Base-by-base conservation (phyloP, 2,113 vertebrate species). In the Antigone vipio region DNA sequence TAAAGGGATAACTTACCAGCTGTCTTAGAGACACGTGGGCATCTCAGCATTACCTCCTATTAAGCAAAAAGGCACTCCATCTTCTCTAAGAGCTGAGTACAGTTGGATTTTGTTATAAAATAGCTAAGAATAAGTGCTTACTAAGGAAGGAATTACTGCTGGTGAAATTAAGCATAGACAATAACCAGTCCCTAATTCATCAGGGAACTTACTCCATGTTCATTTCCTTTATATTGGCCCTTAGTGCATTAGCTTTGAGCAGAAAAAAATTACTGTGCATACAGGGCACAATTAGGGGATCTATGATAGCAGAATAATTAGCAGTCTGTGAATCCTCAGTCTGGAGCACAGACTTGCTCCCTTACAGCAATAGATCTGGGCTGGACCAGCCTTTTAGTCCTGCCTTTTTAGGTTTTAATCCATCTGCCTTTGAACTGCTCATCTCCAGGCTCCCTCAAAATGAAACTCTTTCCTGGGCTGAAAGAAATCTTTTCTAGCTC, bases 61-160 rank as follows among this genome's bases (percentile, higher is more conserved):
- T 82, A 63, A 67, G 56, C 32, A 78, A 11, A 53, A 55, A 78
- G 17, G 21, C 60, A 34, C 23, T 77, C 62, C 29, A 20, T 85
- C 45, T 80, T 89, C 38, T 73, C 11, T 52, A 44, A 75, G 44
- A 85, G 58, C 19, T 5, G 23, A 55, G 47, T 71, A 17, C 53
- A 35, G 52, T 29, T 86, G 58, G 32, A 60, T 95, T 79, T 81
- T 67, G 66, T 50, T 42, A 19, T 60, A 35, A 85, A 90, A 22
- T n/a, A 71, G 52, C 78, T 68, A 56, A 67, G 66, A 83, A 12
- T 58, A 89, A 81, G 49, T 90, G 71, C 32, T 59, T 85, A 50
- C 75, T 93, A 88, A 90, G 66, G 71, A 42, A 94, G 27, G 59
- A 44, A 30, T 91, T 82, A 58, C 38, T 80, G 34, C 68, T 74